These are phyloP conservation scores for Scomber colias DNA, from an alignment of 2,113 vertebrate genomes.

Conservation along the genomic window DNA sequence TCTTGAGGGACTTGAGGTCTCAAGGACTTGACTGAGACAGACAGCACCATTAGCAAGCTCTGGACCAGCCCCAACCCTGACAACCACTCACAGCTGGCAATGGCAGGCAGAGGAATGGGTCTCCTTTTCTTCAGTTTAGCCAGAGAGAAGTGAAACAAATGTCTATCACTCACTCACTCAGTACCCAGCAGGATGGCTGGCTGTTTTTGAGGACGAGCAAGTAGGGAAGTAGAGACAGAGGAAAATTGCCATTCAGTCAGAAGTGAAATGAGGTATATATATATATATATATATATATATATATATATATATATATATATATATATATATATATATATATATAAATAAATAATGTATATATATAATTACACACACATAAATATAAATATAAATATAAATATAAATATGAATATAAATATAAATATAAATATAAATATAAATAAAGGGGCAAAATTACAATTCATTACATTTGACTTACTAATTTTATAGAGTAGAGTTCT, in stretches of 20 bases:
- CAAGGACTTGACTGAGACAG: constrained; percentile 69
- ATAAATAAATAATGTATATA: too few species aligned
- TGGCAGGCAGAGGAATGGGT: constrained; percentile 58
- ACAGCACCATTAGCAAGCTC: constrained; percentile 71
- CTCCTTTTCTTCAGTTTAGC: constrained; percentile 57
- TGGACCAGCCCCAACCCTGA: constrained; percentile 67
- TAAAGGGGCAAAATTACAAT: too few species aligned
- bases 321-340: too few species aligned
- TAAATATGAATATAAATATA: too few species aligned
- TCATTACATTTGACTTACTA: too few species aligned
- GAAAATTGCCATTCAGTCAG: constrained; percentile 9
- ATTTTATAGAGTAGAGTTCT: too few species aligned
- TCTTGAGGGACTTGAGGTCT: constrained; percentile 56
- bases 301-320: too few species aligned
- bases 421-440: too few species aligned
- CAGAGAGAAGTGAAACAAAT: constrained; percentile 68
- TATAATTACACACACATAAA: too few species aligned
- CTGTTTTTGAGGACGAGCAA: constrained; percentile 47
- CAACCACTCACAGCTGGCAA: constrained; percentile 66
- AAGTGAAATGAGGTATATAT: constrained; percentile 18
- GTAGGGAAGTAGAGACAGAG: constrained; percentile 29
- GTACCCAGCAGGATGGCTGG: constrained; percentile 42
- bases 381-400: too few species aligned
- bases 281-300: too few species aligned
- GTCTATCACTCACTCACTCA: constrained; percentile 69